These are phyloP conservation scores for Theodoxus fluviatilis DNA, from an alignment of 2,888 invertebrate species.

Conservation along the genomic window DNA sequence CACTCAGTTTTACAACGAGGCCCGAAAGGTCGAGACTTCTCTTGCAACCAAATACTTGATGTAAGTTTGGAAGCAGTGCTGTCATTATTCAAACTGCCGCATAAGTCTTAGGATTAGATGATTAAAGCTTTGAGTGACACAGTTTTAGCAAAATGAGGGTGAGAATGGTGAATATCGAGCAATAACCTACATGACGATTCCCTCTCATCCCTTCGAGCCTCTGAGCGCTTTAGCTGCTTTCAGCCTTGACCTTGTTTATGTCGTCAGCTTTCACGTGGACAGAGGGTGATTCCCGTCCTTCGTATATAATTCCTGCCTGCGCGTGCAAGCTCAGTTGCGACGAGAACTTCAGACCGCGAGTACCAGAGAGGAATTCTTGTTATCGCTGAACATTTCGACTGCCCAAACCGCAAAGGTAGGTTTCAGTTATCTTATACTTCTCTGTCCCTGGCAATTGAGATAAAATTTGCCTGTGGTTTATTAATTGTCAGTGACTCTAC, in stretches of 20 bases:
- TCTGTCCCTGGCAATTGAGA: no score
- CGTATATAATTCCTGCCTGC: constrained; percentile 28
- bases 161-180: no score
- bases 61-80: neutral
- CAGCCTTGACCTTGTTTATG: constrained; percentile 28
- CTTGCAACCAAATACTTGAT: neutral
- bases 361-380: neutral
- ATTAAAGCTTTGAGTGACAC: no score
- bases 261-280: constrained; percentile 38
- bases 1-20: constrained; percentile 12
- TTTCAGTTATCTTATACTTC: neutral
- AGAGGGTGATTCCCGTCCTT: constrained; percentile 37
- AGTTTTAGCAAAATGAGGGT: no score
- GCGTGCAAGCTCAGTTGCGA: neutral
- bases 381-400: neutral
- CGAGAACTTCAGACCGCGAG: neutral
- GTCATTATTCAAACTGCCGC: no score
- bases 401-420: neutral
- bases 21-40: neutral
- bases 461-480: no score
- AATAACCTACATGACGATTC: neutral
- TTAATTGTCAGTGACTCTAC: no score
- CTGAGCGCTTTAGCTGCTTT: neutral
- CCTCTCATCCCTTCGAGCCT: constrained; percentile 22
- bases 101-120: no score